Percentiles rank a stretch among this genome's conserved stretches.
Evolutionary conservation across 2,888 invertebrate genomes (phyloP).

Genomic region (Galeruca laticollis): DNA sequence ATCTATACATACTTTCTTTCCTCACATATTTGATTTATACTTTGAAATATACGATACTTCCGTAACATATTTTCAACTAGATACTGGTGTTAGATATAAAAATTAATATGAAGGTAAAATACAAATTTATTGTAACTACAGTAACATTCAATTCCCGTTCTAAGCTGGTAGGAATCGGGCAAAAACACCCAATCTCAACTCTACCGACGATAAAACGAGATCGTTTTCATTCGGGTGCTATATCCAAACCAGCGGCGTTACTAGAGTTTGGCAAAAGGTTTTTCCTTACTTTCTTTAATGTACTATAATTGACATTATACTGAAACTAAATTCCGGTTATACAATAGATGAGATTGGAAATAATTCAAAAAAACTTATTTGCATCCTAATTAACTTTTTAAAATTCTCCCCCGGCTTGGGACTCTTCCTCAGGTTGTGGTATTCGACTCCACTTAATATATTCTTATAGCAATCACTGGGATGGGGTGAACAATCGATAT

Average conservation of each 20-base stretch:
- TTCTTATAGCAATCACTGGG: too few species aligned
- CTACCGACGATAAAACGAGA: conserved; percentile 10
- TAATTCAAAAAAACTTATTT: too few species aligned
- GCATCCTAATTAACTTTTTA: too few species aligned
- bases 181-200: conserved; percentile 22
- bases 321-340: neutral
- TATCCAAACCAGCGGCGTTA: neutral
- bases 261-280: neutral
- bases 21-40: too few species aligned
- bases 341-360: too few species aligned
- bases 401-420: too few species aligned
- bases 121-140: conserved; percentile 12
- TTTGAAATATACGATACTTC: too few species aligned
- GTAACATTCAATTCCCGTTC: conserved; percentile 6
- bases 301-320: neutral
- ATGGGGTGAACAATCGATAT: too few species aligned
- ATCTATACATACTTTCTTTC: too few species aligned
- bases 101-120: conserved; percentile 1
- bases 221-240: conserved; percentile 1
- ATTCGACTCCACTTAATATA: too few species aligned
- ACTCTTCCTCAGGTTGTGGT: too few species aligned
- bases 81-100: neutral
- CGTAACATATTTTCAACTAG: neutral
- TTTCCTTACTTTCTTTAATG: neutral
- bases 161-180: conserved; percentile 21